phyloP scores from a whole-genome alignment of 2,113 vertebrate species.

The Dinomys branickii region DNA sequence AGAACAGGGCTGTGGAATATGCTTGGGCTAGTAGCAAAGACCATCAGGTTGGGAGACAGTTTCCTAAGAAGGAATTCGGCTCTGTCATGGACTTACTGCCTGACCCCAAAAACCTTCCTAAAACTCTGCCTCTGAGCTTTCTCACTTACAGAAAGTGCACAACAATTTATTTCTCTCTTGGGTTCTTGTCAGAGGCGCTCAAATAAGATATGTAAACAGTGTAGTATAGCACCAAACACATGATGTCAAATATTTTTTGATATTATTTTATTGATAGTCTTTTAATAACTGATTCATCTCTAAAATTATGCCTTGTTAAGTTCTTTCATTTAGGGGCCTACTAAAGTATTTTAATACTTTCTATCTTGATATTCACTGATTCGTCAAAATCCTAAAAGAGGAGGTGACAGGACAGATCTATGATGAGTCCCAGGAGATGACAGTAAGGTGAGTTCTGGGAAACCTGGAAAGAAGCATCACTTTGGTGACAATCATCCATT shows the following conservation, averaged over 20 bases:
- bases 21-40: neutral
- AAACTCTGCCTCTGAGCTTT: neutral
- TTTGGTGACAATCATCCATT: neutral
- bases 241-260: neutral
- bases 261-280: neutral
- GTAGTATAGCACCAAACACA: neutral
- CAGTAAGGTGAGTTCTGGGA: neutral
- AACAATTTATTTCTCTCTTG: neutral
- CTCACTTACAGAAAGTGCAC: neutral
- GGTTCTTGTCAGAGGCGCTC: neutral
- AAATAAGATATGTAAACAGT: neutral
- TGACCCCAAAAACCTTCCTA: neutral
- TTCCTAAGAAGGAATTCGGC: neutral
- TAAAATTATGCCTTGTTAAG: neutral
- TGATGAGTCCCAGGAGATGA: neutral
- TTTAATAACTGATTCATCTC: neutral
- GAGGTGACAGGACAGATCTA: neutral
- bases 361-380: neutral
- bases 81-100: neutral
- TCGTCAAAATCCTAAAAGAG: slow-evolving; percentile 3
- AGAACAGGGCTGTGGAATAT: neutral
- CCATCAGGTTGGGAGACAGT: neutral
- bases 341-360: neutral
- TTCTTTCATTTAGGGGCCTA: neutral
- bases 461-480: neutral